Percentiles rank a stretch among this genome's conserved stretches.
phyloP scores from a whole-genome alignment of 2,888 invertebrate species.

The Acrocyrtus sp. region DNA sequence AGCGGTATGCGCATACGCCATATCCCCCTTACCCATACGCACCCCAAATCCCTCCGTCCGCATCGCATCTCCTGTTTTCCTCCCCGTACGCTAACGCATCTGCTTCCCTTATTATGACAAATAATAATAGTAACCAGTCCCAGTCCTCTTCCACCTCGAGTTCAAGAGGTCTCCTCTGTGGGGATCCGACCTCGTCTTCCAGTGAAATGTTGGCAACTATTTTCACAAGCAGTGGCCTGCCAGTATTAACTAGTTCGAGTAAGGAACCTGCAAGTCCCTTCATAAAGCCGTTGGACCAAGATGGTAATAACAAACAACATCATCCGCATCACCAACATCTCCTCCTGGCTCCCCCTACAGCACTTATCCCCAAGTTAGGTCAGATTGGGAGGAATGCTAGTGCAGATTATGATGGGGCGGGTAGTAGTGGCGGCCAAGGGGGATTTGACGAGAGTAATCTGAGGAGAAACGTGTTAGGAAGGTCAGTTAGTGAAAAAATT shows the following conservation, averaged over 20 bases:
- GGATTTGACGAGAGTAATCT: slow-evolving; percentile 27
- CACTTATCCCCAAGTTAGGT: slow-evolving; percentile 42
- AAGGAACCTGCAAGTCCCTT: slow-evolving; percentile 26
- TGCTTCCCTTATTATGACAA: slow-evolving; percentile 67
- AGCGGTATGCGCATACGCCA: slow-evolving; percentile 44
- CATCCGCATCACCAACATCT: no score
- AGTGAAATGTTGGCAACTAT: slow-evolving; percentile 48
- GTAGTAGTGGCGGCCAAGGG: slow-evolving; percentile 44
- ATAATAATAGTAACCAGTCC: slow-evolving; percentile 64
- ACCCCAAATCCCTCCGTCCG: slow-evolving; percentile 63
- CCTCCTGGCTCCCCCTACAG: slow-evolving; percentile 5
- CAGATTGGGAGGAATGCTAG: slow-evolving; percentile 51
- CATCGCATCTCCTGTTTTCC: slow-evolving; percentile 66
- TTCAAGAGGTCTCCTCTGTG: slow-evolving; percentile 69
- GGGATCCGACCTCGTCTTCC: slow-evolving; percentile 62
- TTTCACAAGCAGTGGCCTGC: slow-evolving; percentile 64
- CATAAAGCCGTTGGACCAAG: slow-evolving; percentile 37
- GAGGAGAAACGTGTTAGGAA: slow-evolving; percentile 61
- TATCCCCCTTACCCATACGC: slow-evolving; percentile 46
- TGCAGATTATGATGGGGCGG: slow-evolving; percentile 50
- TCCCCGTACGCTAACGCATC: slow-evolving; percentile 65
- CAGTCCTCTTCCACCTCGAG: slow-evolving; percentile 69
- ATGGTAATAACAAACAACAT: slow-evolving; percentile 19
- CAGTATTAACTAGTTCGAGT: slow-evolving; percentile 70
- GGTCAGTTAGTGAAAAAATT: slow-evolving; percentile 87